A percentile compares a stretch with the other conserved stretches of the same genome.
Evolutionary conservation across 2,888 invertebrate species (phyloP).

Genomic region (Tenthredo notha): DNA sequence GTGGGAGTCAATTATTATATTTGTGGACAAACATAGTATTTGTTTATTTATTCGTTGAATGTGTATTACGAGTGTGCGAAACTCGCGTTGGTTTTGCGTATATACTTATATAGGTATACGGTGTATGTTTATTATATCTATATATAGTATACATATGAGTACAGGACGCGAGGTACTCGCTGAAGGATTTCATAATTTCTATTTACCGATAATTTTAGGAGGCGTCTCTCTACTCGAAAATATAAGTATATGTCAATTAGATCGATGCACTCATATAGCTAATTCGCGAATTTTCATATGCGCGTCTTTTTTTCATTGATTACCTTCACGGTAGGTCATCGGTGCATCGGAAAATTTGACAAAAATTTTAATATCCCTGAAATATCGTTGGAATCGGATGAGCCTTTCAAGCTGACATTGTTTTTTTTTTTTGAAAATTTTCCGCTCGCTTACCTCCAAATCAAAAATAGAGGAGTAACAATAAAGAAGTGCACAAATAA

Average conservation of each 20-base stretch:
- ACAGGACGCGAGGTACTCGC: not conserved
- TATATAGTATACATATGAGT: not conserved
- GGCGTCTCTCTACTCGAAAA: not conserved
- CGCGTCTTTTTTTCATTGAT: not conserved
- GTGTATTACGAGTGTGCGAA: not conserved
- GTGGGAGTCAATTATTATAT: conserved; percentile 68
- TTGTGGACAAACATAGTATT: conserved; percentile 65
- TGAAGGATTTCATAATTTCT: conserved; percentile 36
- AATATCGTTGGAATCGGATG: too few species aligned
- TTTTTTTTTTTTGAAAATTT: too few species aligned
- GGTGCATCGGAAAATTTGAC: not conserved
- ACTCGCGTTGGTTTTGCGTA: not conserved
- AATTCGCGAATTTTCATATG: not conserved
- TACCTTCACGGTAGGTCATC: not conserved
- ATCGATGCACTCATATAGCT: not conserved
- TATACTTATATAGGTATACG: not conserved
- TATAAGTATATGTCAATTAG: not conserved
- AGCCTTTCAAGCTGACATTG: too few species aligned
- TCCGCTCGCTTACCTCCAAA: too few species aligned
- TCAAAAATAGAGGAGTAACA: too few species aligned
- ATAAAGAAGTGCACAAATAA: too few species aligned
- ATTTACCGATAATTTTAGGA: conserved; percentile 40
- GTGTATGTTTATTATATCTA: not conserved
- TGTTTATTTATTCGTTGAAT: conserved; percentile 66
- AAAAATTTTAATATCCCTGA: not conserved